Base-by-base conservation (phyloP, 2,113 vertebrate genomes). In the Corythornis madagascariensis region DNA sequence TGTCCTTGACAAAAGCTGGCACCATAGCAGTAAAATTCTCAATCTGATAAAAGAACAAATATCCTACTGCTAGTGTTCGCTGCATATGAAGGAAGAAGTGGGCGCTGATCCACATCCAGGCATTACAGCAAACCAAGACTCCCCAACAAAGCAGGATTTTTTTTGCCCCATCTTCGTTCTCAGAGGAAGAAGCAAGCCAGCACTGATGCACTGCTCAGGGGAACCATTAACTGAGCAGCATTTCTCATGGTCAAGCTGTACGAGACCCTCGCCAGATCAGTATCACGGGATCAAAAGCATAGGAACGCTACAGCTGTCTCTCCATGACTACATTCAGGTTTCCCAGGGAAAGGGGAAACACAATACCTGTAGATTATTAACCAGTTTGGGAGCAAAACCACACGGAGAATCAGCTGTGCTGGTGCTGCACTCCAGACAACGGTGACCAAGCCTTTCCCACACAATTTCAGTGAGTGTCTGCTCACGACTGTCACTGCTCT, bases 311-410 rank as follows among this genome's bases (percentile, higher is more conserved):
- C 82, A 91, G 60, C 24, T 59, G 26, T 42, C 63, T 55, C 8
- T 1, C 48, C 53, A 31, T 1, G 2, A 61, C 43, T 38, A 11
- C 0, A 0, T 38, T 76, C 74, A 73, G 24, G 20, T 59, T 70
- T 53, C 71, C 67, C 87, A 79, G 26, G 26, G 38, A 71, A 92
- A 79, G 33, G 35, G 47, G 38, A 93, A 92, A 88, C 1, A 4
- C 4, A 31, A 5, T 19, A 76, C n/a, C 31, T 52, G 69, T 47
- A 66, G 59, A 88, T 92, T 66, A 91, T 92, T 95, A 92, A 88
- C 59, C n/a, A 66, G 31, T 52, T 60, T 25, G 56, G 45, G 13
- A 79, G 35, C 29, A 92, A 80, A 94, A 71, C 6, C 16, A 14
- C n/a, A 12, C 1, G 1, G 18, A 91, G 12, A 7, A 76, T 40